Conservation (phyloP, 23 tunicate genomes). For the Styela clava region DNA sequence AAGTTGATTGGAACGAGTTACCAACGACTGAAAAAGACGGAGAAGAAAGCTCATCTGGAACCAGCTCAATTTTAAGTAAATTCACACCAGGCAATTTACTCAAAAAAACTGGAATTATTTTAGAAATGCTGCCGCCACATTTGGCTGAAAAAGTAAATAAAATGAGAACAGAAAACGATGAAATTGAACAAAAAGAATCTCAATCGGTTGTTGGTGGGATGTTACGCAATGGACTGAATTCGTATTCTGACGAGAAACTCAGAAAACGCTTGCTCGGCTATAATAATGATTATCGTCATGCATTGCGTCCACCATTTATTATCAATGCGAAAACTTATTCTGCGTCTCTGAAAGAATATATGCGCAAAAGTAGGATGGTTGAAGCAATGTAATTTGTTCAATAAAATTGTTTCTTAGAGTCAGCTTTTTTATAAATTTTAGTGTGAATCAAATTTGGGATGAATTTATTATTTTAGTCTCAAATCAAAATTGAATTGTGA, state of each 20-base stretch:
- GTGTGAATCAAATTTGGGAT: too few relatives aligned
- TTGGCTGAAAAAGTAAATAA: background rate
- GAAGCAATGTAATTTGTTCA: background rate
- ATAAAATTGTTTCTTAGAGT: too few relatives aligned
- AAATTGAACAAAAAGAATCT: background rate
- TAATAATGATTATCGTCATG: background rate
- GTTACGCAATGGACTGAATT: conserved; percentile 13
- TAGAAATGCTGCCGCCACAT: conserved; percentile 2
- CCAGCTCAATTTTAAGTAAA: background rate
- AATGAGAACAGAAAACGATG: background rate
- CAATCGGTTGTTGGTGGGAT: background rate
- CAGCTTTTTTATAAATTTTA: too few relatives aligned
- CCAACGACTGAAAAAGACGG: background rate
- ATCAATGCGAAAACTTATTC: conserved; percentile 12
- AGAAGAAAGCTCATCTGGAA: background rate
- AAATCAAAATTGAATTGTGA: too few relatives aligned
- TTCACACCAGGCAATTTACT: conserved; percentile 18
- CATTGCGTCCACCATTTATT: conserved; percentile 1
- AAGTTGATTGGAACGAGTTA: conserved; percentile 23
- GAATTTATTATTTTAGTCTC: too few relatives aligned
- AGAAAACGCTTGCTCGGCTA: conserved; percentile 21
- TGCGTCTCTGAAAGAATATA: background rate
- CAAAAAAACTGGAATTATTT: conserved; percentile 10
- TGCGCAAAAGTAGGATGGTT: conserved; percentile 12
- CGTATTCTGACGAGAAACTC: conserved; percentile 19